Evolutionary conservation across 2,888 invertebrate genomes (phyloP).

Genomic region (Hololepta plana): DNA sequence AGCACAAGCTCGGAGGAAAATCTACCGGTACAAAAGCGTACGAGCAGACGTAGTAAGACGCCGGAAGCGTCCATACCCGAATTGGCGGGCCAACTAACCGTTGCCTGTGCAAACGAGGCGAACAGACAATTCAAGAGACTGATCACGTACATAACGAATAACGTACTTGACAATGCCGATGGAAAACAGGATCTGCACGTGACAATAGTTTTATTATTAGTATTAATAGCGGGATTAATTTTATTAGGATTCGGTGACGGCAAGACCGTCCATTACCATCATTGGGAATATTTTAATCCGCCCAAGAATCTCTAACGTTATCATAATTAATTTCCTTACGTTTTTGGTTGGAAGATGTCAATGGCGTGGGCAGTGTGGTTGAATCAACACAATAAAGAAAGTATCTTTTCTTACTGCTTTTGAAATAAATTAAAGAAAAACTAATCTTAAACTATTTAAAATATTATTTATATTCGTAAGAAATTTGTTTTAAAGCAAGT

Average conservation of each 20-base stretch:
- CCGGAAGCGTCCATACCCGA: slow-evolving; percentile 50
- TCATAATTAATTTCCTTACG: no score
- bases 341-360: no score
- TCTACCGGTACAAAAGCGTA: slow-evolving; percentile 10
- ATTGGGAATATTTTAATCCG: slow-evolving; percentile 80
- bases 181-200: slow-evolving; percentile 57
- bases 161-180: slow-evolving; percentile 39
- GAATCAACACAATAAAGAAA: no score
- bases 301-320: slow-evolving; percentile 34
- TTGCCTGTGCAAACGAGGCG: slow-evolving; percentile 48
- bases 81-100: slow-evolving; percentile 48
- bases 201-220: slow-evolving; percentile 58
- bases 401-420: no score
- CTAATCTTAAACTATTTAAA: no score
- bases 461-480: no score
- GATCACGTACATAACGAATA: slow-evolving; percentile 42
- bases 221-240: slow-evolving; percentile 60
- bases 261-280: slow-evolving; percentile 57
- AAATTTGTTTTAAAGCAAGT: no score
- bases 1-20: slow-evolving; percentile 19
- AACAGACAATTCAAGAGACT: slow-evolving; percentile 48
- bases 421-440: no score
- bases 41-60: slow-evolving; percentile 17
- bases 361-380: no score
- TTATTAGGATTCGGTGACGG: slow-evolving; percentile 51